Conservation (phyloP, 2,797 vertebrate species). For the Vultur gryphus region DNA sequence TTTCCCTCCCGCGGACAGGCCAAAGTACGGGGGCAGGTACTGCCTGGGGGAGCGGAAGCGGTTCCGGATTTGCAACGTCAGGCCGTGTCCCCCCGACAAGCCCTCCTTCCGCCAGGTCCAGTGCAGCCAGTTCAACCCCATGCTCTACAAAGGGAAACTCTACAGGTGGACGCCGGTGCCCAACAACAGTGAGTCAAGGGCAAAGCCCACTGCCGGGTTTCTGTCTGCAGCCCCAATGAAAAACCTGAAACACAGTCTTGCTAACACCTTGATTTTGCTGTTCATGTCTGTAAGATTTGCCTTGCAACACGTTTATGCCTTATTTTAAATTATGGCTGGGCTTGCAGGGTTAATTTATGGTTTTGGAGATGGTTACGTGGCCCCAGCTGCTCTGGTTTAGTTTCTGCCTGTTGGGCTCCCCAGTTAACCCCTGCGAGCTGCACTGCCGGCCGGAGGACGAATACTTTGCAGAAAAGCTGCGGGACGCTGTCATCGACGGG, state of each 20-base stretch:
- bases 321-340: background rate
- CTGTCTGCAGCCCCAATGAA: background rate
- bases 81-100: slow-evolving; percentile 69
- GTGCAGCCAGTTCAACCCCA: slow-evolving; percentile 87
- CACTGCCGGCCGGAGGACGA: slow-evolving; percentile 87
- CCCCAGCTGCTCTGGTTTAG: background rate
- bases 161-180: slow-evolving; percentile 88
- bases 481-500: slow-evolving; percentile 86
- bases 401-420: background rate
- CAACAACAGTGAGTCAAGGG: slow-evolving; percentile 78
- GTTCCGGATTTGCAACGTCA: slow-evolving; percentile 81
- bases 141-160: slow-evolving; percentile 87
- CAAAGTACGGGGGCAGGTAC: slow-evolving; percentile 85
- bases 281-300: fast-evolving
- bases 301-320: fast-evolving
- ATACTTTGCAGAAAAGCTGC: slow-evolving; percentile 88
- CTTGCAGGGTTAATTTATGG: background rate
- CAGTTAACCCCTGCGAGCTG: slow-evolving; percentile 91
- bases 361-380: background rate
- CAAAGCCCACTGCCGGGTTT: fast-evolving
- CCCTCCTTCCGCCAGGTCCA: slow-evolving; percentile 88
- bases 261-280: fast-evolving
- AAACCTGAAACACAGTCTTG: fast-evolving
- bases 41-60: slow-evolving; percentile 89
- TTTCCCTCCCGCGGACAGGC: slow-evolving; percentile 65